Percentiles rank a stretch among this genome's conserved stretches.
These are phyloP conservation scores for Zaprionus nigranus DNA, from an alignment of 1,140 invertebrate species.

Conservation along the genomic window DNA sequence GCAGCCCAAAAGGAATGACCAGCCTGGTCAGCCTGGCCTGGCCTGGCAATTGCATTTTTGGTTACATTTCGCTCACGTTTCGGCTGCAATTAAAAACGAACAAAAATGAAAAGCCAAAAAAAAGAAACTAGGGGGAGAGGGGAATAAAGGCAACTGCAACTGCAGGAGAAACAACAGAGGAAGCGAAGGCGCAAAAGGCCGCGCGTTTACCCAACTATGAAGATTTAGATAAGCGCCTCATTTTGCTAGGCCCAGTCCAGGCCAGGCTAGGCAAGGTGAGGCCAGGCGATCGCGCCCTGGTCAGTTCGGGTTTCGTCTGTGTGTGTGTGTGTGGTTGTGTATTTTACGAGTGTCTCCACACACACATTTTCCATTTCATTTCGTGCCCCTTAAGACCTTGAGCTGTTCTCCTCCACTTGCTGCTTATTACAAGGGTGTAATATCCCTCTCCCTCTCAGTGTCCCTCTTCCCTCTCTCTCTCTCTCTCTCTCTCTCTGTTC, in stretches of 20 bases:
- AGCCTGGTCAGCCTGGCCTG: conserved; percentile 32
- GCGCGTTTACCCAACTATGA: conserved; percentile 84
- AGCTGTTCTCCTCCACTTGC: neutral
- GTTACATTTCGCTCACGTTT: conserved; percentile 82
- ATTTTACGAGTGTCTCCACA: conserved; percentile 28
- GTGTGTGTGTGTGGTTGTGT: conserved; percentile 11
- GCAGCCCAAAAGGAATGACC: conserved; percentile 71
- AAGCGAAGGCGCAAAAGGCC: conserved; percentile 58
- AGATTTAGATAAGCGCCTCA: conserved; percentile 83
- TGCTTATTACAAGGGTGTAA: conserved; percentile 59
- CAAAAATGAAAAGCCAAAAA: conserved; percentile 44
- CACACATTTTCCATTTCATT: conserved; percentile 78
- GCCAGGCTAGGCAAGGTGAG: conserved; percentile 17
- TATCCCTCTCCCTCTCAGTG: neutral
- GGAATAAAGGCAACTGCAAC: conserved; percentile 19
- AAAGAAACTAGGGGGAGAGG: conserved; percentile 14
- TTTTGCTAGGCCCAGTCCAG: conserved; percentile 66
- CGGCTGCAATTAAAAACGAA: conserved; percentile 79
- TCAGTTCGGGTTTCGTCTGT: conserved; percentile 39
- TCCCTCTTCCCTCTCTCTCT: neutral
- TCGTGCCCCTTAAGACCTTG: conserved; percentile 14
- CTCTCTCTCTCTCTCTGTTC: too few species aligned
- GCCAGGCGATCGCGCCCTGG: conserved; percentile 38
- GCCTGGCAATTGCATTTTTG: conserved; percentile 77
- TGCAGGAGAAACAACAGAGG: conserved; percentile 34